A percentile compares a stretch with the other conserved stretches of the same genome.
Conservation (phyloP, 1,140 invertebrate genomes). For the Psix sp. region DNA sequence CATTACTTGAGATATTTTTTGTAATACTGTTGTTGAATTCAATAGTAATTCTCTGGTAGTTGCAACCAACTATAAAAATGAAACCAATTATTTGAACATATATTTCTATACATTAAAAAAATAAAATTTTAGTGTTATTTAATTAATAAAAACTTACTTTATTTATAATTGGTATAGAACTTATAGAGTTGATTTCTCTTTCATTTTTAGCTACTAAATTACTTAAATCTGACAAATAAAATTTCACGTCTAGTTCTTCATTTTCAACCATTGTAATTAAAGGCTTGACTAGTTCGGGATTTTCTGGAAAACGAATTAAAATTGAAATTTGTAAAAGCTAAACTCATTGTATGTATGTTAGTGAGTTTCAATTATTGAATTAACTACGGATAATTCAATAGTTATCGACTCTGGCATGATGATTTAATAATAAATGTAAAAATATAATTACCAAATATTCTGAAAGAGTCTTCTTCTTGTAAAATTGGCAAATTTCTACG, state of each 20-base stretch:
- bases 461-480: slow-evolving; percentile 68
- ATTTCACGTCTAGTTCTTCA: slow-evolving; percentile 67
- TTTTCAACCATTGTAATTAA: slow-evolving; percentile 66
- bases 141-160: slow-evolving; percentile 60
- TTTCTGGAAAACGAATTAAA: slow-evolving; percentile 64
- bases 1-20: slow-evolving; percentile 69
- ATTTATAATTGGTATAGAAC: slow-evolving; percentile 66
- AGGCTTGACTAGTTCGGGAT: slow-evolving; percentile 73
- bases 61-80: slow-evolving; percentile 64
- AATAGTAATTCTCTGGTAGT: slow-evolving; percentile 69
- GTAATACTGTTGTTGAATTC: slow-evolving; percentile 65
- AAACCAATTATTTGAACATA: not conserved
- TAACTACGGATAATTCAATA: not conserved
- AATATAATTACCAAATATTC: slow-evolving; percentile 69
- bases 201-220: slow-evolving; percentile 64
- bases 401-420: not conserved
- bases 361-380: not conserved
- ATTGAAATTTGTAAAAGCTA: slow-evolving; percentile 2
- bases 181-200: slow-evolving; percentile 66
- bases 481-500: slow-evolving; percentile 71
- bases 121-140: slow-evolving; percentile 4
- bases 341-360: too few relatives aligned
- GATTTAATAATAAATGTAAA: not conserved
- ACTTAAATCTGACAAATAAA: slow-evolving; percentile 66
- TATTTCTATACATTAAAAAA: not conserved